These are phyloP conservation scores for Leucoraja ocellata DNA, from an alignment of 2,797 vertebrate genomes.

Conservation along the genomic window DNA sequence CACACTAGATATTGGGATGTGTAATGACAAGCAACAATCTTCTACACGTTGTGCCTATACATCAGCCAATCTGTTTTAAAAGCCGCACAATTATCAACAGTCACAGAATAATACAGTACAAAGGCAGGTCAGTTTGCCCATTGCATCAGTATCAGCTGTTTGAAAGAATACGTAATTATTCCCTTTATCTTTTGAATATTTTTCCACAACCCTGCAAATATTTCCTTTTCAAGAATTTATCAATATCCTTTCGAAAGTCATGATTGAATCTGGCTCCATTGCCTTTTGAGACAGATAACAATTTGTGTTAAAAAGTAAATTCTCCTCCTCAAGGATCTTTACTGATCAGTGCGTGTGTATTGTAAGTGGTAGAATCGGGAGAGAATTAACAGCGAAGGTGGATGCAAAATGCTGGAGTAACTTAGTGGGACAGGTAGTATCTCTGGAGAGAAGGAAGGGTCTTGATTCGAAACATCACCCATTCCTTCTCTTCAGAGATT, in stretches of 20 bases:
- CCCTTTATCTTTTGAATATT: not conserved
- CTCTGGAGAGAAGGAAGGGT: no score
- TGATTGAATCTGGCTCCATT: not conserved
- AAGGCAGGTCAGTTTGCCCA: not conserved
- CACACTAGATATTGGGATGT: no score
- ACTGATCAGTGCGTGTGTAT: no score
- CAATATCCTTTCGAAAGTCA: not conserved
- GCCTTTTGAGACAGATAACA: not conserved
- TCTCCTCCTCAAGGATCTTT: no score
- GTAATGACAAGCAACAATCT: not conserved
- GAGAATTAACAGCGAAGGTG: no score
- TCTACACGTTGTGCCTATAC: not conserved
- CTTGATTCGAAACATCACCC: no score
- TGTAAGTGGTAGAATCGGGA: no score
- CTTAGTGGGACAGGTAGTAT: no score
- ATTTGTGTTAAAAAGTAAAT: not conserved
- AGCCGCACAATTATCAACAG: not conserved
- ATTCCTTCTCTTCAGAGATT: no score
- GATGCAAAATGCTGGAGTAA: no score
- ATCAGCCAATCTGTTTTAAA: not conserved
- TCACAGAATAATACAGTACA: not conserved
- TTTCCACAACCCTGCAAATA: not conserved
- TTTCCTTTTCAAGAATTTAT: not conserved
- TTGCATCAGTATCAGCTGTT: not conserved
- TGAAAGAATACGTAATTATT: not conserved